These are phyloP conservation scores for Eupithecia exiguata DNA, from an alignment of 2,888 invertebrate species.

Conservation along the genomic window DNA sequence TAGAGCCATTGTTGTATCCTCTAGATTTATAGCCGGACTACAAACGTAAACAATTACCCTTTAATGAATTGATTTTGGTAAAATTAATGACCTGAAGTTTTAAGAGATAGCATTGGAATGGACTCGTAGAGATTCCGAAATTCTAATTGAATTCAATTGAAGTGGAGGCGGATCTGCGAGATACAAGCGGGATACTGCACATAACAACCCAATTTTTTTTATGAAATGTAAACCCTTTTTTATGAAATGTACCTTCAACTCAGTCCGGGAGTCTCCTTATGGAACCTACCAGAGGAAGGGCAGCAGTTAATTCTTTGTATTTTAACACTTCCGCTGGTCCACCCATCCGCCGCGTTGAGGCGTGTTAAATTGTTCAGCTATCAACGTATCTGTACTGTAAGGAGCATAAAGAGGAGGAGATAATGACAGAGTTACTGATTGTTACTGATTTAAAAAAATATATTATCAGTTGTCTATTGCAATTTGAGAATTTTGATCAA, in stretches of 20 bases:
- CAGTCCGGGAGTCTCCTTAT: background rate
- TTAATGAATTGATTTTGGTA: constrained; percentile 63
- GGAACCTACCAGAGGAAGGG: too few species aligned
- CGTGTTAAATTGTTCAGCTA: too few species aligned
- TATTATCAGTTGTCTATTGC: too few species aligned
- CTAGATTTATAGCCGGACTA: constrained; percentile 60
- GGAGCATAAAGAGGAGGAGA: too few species aligned
- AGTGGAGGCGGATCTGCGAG: background rate
- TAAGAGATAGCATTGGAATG: background rate
- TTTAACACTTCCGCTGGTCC: too few species aligned
- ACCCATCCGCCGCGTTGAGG: too few species aligned
- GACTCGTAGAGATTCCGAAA: background rate
- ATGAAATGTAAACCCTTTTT: background rate
- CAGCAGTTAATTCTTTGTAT: too few species aligned
- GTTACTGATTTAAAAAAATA: too few species aligned
- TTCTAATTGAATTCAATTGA: background rate
- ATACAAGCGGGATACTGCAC: background rate
- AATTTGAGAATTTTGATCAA: too few species aligned
- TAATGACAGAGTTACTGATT: too few species aligned
- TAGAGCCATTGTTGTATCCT: constrained; percentile 55
- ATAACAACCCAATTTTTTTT: background rate
- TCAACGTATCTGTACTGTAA: too few species aligned
- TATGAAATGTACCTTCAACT: too few species aligned
- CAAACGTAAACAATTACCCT: constrained; percentile 62
- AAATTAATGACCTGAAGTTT: constrained; percentile 7